Evolutionary conservation across 2,797 vertebrate species (phyloP).

Genomic region (Hephaestus fuliginosus): DNA sequence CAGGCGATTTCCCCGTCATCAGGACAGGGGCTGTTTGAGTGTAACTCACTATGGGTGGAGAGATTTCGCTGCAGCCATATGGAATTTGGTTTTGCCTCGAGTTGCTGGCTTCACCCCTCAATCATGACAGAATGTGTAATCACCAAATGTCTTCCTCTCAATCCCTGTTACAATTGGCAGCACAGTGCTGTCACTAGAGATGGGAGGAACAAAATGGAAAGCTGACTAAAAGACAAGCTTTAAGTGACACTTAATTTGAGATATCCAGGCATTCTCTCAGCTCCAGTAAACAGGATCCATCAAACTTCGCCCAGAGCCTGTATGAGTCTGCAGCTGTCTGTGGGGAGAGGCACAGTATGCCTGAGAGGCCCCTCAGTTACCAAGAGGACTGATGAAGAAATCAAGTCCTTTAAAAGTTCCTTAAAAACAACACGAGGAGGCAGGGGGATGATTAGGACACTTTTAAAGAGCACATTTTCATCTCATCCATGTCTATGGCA

Average conservation of each 20-base stretch:
- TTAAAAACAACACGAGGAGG: constrained; percentile 52
- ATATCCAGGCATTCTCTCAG: constrained; percentile 80
- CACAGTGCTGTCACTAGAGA: constrained; percentile 80
- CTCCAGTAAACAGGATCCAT: constrained; percentile 85
- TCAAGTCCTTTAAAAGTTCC: constrained; percentile 63
- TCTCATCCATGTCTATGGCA: constrained; percentile 39
- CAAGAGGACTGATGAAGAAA: constrained; percentile 74
- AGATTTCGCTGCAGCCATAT: constrained; percentile 74
- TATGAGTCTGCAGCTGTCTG: constrained; percentile 78
- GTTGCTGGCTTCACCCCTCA: constrained; percentile 76
- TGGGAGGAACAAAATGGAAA: constrained; percentile 78
- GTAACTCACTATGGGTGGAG: constrained; percentile 66
- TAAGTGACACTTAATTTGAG: constrained; percentile 87
- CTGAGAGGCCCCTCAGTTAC: constrained; percentile 67
- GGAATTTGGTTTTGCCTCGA: constrained; percentile 77
- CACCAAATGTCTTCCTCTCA: constrained; percentile 83
- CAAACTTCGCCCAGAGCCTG: constrained; percentile 80
- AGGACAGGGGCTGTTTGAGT: constrained; percentile 70
- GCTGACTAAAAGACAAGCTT: constrained; percentile 81
- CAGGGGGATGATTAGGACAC: constrained; percentile 32
- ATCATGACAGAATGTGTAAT: constrained; percentile 83
- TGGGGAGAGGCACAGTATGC: constrained; percentile 64
- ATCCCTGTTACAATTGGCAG: constrained; percentile 79
- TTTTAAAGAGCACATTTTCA: constrained; percentile 45
- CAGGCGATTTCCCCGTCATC: constrained; percentile 79